A percentile compares a stretch with the other conserved stretches of the same genome.
Evolutionary conservation across 2,797 vertebrate species (phyloP).

Genomic region (Artibeus lituratus): DNA sequence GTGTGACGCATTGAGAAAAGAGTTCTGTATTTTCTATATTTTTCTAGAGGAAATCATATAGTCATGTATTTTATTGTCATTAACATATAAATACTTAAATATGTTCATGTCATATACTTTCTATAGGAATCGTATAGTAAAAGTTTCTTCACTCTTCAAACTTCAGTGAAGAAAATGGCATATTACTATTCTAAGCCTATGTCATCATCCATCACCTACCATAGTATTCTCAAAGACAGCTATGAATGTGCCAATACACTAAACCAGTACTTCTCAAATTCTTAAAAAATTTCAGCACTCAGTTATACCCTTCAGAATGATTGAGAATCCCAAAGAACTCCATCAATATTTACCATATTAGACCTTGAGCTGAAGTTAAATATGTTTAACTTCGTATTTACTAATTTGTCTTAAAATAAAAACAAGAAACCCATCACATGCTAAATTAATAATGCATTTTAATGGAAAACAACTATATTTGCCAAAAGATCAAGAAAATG

Average conservation of each 20-base stretch:
- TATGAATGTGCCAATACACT: neutral
- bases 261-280: neutral
- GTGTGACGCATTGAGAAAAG: neutral
- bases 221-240: neutral
- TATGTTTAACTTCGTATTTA: neutral
- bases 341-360: neutral
- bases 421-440: neutral
- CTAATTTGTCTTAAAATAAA: constrained; percentile 34
- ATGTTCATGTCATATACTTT: neutral
- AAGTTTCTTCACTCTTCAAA: constrained; percentile 6
- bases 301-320: neutral
- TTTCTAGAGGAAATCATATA: neutral
- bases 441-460: neutral
- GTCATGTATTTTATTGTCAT: neutral
- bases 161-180: neutral
- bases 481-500: neutral
- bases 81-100: neutral
- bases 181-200: neutral
- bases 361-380: neutral
- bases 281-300: neutral
- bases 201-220: neutral
- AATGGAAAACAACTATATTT: neutral
- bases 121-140: neutral
- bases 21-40: neutral
- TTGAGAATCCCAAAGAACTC: neutral